Conservation (phyloP, 1,140 invertebrate species). For the Zaprionus africanus region DNA sequence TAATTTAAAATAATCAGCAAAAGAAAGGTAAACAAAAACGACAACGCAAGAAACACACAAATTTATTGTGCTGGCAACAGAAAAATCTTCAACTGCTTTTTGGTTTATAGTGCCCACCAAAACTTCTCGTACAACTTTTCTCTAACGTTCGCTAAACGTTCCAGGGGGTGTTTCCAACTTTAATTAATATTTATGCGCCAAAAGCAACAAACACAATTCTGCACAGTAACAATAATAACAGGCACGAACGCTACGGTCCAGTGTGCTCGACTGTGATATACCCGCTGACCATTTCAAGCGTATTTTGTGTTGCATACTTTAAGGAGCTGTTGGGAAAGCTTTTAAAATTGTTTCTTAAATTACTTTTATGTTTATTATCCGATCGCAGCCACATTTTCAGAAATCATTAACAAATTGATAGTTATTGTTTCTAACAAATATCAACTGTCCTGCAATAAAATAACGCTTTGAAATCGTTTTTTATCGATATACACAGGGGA, state of each 20-base stretch:
- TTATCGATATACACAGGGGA: no score
- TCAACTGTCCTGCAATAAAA: no score
- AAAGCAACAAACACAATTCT: constrained; percentile 58
- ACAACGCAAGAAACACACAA: constrained; percentile 1
- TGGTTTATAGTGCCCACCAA: constrained; percentile 16
- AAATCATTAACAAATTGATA: no score
- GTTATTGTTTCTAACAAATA: no score
- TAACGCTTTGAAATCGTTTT: no score
- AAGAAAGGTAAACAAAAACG: constrained; percentile 15
- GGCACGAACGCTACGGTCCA: neutral
- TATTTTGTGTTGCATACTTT: no score
- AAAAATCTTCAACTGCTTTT: constrained; percentile 29
- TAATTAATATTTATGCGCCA: constrained; percentile 79
- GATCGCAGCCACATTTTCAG: no score
- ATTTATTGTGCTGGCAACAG: constrained; percentile 26
- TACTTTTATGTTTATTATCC: no score
- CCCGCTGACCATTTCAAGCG: no score
- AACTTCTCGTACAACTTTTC: neutral
- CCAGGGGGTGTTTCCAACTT: constrained; percentile 54
- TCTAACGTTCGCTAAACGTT: constrained; percentile 38
- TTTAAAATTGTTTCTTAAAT: no score
- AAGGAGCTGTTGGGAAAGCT: no score
- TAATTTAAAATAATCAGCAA: constrained; percentile 35
- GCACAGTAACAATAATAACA: constrained; percentile 34
- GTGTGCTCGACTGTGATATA: no score